Base-by-base conservation (phyloP, 2,113 vertebrate species). In the Propithecus coquereli region DNA sequence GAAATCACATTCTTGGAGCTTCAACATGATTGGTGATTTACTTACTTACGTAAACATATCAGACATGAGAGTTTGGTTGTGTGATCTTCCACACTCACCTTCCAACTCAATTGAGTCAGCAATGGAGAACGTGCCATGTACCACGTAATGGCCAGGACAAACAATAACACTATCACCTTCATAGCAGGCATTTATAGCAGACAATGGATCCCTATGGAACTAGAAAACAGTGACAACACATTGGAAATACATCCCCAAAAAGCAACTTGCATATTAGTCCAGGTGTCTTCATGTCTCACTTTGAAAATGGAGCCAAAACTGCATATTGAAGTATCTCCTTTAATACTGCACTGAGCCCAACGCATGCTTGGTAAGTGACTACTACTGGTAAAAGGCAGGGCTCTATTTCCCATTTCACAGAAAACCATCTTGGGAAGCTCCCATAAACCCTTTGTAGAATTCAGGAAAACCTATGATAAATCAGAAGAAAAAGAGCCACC, bases 31-130 rank as follows among this genome's bases (percentile, higher is more conserved):
- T 25, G 68, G 1, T 34, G 50, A 96, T n/a, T 76, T 57, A 50
- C 61, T 30, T 61, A 7, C 61, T 76, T 87, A 81, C 45, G 61
- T 65, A 45, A 80, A 85, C 7, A 2, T 25, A 37, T 45, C 57
- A 54, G 17, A 34, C 20, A 80, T 23, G 12, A 50, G 32, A 84
- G 27, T 54, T 85, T 90, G 68, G 27, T 84, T 93, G 45, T 37
- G 59, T 71, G 22, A 80, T 89, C 2, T 8, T 87, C 83, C 80
- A 77, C 40, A 89, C 93, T 89, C 97, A 99, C 99, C 99, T 99
- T 99, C 99, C 71, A 99, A 52, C 47, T 98, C 98, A 81, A 99
- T 96, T 79, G 99, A 99, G 97, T 99, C 99, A 57, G 99, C 98
- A 61, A 99, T 98, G 95, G 98, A 98, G 93, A 99, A 98, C 54